Evolutionary conservation across 2,888 invertebrate species (phyloP).

Genomic region (Microctonus hyperodae): DNA sequence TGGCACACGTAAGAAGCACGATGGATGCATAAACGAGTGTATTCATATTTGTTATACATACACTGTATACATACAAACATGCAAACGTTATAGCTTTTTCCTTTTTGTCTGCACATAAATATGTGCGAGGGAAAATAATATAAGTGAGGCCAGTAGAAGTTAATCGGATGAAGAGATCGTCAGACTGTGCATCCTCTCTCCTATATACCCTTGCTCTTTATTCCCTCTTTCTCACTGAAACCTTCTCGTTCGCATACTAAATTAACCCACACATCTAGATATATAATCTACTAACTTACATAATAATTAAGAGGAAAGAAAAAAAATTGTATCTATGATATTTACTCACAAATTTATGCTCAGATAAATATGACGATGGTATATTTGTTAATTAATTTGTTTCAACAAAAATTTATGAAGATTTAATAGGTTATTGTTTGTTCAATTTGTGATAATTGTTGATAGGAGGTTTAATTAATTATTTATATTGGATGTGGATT

Average conservation of each 20-base stretch:
- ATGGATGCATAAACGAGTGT: constrained; percentile 11
- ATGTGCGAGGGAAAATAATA: not conserved
- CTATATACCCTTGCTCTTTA: constrained; percentile 32
- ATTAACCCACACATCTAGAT: not conserved
- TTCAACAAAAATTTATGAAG: too few species aligned
- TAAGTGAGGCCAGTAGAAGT: constrained; percentile 44
- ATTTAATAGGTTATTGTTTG: too few species aligned
- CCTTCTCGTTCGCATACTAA: constrained; percentile 6
- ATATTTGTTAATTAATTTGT: too few species aligned
- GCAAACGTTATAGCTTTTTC: too few species aligned
- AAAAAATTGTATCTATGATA: too few species aligned
- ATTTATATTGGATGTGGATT: too few species aligned
- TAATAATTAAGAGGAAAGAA: not conserved
- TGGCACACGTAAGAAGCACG: constrained; percentile 19
- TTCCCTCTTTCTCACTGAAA: constrained; percentile 26
- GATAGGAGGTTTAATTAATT: too few species aligned
- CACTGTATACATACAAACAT: not conserved
- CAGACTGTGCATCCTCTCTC: constrained; percentile 52
- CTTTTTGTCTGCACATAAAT: not conserved
- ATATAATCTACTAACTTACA: not conserved
- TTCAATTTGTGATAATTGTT: too few species aligned
- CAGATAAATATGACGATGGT: too few species aligned
- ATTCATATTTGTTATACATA: constrained; percentile 1
- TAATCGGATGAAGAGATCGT: constrained; percentile 60
- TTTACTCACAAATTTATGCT: too few species aligned